Evolutionary conservation across 2,113 vertebrate genomes (phyloP).

Genomic region (Tragelaphus buxtoni): DNA sequence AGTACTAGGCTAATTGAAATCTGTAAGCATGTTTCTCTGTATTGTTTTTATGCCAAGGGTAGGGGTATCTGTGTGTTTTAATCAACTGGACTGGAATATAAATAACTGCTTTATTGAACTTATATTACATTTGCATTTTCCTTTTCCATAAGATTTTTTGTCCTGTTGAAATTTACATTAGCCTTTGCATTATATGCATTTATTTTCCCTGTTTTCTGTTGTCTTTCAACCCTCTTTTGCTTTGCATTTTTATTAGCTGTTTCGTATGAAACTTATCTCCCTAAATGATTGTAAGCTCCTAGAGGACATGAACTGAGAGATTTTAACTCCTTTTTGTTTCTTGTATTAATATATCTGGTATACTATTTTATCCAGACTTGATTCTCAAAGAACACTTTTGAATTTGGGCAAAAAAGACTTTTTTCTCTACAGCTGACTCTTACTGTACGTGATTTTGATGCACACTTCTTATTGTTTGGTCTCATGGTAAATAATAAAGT

Average conservation of each 20-base stretch:
- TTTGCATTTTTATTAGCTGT: background rate
- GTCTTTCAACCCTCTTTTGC: background rate
- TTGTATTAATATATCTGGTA: background rate
- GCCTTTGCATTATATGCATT: background rate
- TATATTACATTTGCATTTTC: background rate
- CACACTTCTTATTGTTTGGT: background rate
- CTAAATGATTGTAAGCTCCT: background rate
- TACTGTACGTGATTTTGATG: background rate
- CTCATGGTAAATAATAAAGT: background rate
- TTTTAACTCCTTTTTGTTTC: background rate
- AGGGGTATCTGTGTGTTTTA: background rate
- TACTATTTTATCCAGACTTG: background rate
- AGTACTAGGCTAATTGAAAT: background rate
- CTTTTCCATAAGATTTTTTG: background rate
- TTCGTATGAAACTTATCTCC: background rate
- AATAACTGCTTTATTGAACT: slow-evolving; percentile 1
- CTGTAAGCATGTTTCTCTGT: background rate
- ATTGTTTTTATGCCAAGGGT: background rate
- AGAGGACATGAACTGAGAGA: background rate
- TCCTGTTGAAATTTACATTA: background rate
- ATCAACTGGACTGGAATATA: background rate
- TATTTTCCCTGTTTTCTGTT: slow-evolving; percentile 14
- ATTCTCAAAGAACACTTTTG: background rate
- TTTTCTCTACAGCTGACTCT: background rate
- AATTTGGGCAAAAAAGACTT: background rate